Percentiles rank a stretch among this genome's conserved stretches.
These are phyloP conservation scores for Arbacia lixula DNA, from an alignment of 53 echinoderm and acorn worm species.

Conservation along the genomic window DNA sequence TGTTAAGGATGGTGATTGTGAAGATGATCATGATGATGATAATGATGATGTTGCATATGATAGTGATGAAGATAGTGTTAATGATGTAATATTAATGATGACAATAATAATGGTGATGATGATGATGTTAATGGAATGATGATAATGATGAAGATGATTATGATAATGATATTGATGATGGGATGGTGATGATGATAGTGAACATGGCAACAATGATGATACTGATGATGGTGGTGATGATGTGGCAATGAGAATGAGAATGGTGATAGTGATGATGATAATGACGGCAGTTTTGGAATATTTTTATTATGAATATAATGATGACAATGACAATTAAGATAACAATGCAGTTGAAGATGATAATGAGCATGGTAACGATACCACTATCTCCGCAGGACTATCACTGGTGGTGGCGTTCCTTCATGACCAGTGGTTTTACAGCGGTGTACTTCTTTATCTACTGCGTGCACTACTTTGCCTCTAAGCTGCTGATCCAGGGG, in stretches of 20 bases:
- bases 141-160: too few species aligned
- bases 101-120: not conserved
- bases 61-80: not conserved
- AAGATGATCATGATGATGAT: not conserved
- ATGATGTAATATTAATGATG: not conserved
- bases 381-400: conserved; percentile 71
- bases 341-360: not conserved
- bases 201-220: too few species aligned
- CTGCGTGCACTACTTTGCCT: conserved; percentile 93
- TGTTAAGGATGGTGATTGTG: not conserved
- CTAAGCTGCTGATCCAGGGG: conserved; percentile 80
- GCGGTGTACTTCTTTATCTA: conserved; percentile 93
- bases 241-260: too few species aligned
- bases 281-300: not conserved
- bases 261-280: not conserved
- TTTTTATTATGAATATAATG: too few species aligned
- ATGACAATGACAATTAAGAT: not conserved
- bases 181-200: too few species aligned
- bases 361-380: not conserved
- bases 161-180: too few species aligned
- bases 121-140: not conserved
- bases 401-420: conserved; percentile 99
- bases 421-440: conserved; percentile 98
- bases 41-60: not conserved
- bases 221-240: too few species aligned